Conservation (phyloP, 2,888 invertebrate genomes). For the Chironomus riparius region DNA sequence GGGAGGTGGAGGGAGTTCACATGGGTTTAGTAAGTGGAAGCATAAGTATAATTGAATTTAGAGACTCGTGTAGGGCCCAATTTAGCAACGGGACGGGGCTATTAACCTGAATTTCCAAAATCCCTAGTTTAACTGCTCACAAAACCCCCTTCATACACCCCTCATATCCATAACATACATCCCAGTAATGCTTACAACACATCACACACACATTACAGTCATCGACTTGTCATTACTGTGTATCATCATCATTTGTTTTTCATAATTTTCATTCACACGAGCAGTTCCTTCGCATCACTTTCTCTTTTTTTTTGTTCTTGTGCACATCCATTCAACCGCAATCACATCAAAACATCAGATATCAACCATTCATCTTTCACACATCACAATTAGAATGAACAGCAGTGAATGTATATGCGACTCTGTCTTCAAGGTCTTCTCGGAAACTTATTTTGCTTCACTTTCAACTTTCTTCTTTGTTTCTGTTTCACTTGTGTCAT, state of each 20-base stretch:
- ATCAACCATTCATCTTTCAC: not conserved
- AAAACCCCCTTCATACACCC: no score
- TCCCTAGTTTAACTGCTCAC: no score
- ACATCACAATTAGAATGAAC: not conserved
- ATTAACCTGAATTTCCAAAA: no score
- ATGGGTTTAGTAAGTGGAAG: no score
- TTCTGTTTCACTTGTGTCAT: not conserved
- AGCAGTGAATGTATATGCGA: not conserved
- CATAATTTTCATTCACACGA: slow-evolving; percentile 6
- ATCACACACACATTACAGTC: not conserved
- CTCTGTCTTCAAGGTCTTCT: not conserved
- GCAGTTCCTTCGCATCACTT: not conserved
- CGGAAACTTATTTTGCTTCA: not conserved
- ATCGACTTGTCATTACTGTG: not conserved
- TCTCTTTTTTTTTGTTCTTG: not conserved
- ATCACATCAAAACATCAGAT: not conserved
- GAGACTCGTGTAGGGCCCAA: no score
- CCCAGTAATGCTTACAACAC: not conserved
- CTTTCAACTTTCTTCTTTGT: not conserved
- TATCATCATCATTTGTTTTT: slow-evolving; percentile 6
- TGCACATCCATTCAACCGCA: not conserved
- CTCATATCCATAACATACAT: no score
- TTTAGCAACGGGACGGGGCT: no score
- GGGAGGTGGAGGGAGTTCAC: no score
- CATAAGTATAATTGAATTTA: no score